Conservation (phyloP, 2,888 invertebrate genomes). For the Graphium colonna region DNA sequence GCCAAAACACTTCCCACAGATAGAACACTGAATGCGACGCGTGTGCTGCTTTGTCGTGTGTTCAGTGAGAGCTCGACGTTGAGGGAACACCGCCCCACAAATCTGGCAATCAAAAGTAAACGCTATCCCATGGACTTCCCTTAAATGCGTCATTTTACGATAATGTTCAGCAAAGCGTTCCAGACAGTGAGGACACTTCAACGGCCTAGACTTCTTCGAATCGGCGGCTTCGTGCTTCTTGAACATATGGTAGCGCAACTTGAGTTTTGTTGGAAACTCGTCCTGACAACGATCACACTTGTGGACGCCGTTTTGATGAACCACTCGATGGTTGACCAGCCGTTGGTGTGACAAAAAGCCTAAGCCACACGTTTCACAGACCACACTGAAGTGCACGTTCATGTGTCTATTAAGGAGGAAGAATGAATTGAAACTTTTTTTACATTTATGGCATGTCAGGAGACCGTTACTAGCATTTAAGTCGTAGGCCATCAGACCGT, state of each 20-base stretch:
- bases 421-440: conserved; percentile 64
- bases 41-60: conserved; percentile 67
- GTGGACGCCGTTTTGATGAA: conserved; percentile 63
- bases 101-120: conserved; percentile 62
- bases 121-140: conserved; percentile 60
- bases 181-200: conserved; percentile 69
- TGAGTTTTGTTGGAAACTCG: conserved; percentile 61
- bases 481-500: conserved; percentile 67
- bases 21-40: conserved; percentile 62
- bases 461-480: conserved; percentile 52
- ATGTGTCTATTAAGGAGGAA: conserved; percentile 67
- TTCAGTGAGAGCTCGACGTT: conserved; percentile 62
- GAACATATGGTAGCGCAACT: conserved; percentile 60
- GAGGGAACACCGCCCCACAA: conserved; percentile 57
- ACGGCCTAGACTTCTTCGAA: conserved; percentile 56
- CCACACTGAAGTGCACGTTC: conserved; percentile 69
- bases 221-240: conserved; percentile 64
- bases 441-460: conserved; percentile 60
- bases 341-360: conserved; percentile 70
- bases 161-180: conserved; percentile 70
- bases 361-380: conserved; percentile 68
- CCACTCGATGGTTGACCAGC: conserved; percentile 60
- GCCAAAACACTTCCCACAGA: conserved; percentile 67
- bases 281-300: conserved; percentile 64
- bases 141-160: conserved; percentile 67